These are phyloP conservation scores for Actenoides hombroni DNA, from an alignment of 2,113 vertebrate species.

Conservation along the genomic window DNA sequence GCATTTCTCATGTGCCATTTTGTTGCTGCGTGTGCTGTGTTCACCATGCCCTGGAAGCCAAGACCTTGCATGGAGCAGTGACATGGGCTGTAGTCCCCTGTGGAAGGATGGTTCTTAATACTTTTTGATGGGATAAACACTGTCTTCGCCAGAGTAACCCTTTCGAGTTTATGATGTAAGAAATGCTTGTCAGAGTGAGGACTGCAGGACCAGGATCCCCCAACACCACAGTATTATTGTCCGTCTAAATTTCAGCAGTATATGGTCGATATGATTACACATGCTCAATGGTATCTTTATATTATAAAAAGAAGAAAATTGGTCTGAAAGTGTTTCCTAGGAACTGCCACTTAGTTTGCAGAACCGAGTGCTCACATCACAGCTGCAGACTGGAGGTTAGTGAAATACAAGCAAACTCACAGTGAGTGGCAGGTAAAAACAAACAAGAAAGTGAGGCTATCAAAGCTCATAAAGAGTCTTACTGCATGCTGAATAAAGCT, in stretches of 20 bases:
- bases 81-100: background rate
- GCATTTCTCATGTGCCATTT: background rate
- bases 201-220: background rate
- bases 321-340: background rate
- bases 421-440: slow-evolving; percentile 9
- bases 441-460: background rate
- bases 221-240: background rate
- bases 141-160: background rate
- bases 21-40: background rate
- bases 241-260: background rate
- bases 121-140: background rate
- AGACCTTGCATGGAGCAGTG: background rate
- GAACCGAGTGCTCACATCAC: fast-evolving
- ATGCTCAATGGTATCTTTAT: background rate
- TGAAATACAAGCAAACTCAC: background rate
- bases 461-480: background rate
- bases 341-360: background rate
- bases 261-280: background rate
- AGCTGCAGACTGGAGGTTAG: background rate
- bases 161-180: too few relatives aligned
- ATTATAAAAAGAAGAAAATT: background rate
- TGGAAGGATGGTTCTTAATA: background rate
- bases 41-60: background rate
- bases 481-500: slow-evolving; percentile 7
- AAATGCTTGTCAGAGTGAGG: background rate